phyloP scores from a whole-genome alignment of 2,113 vertebrate genomes.

The Tachysurus fulvidraco region DNA sequence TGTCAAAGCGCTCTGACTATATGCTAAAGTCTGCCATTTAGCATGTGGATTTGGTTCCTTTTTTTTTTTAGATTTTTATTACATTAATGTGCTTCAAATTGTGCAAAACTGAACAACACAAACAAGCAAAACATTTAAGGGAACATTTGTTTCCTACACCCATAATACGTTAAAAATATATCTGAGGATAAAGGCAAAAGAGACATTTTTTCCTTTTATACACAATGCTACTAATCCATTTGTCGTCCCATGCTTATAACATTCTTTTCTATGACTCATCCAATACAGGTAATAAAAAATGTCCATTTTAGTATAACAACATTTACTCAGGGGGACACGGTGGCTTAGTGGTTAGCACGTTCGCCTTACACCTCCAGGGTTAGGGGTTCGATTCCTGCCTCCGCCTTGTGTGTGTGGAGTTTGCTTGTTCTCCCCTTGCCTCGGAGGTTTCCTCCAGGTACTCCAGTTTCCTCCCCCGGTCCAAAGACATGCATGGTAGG shows the following conservation, averaged over 20 bases:
- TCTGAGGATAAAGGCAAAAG: not conserved
- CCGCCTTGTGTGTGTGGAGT: too few species aligned
- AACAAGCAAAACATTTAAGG: not conserved
- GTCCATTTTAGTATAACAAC: not conserved
- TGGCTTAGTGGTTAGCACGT: too few species aligned
- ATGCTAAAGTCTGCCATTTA: conserved; percentile 30
- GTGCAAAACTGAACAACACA: not conserved
- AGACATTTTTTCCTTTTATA: not conserved
- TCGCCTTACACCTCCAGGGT: too few species aligned
- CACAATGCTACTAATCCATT: not conserved
- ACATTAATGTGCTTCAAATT: not conserved
- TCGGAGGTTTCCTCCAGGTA: too few species aligned
- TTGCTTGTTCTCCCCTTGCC: too few species aligned
- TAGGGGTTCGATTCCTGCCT: too few species aligned
- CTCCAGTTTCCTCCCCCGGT: too few species aligned
- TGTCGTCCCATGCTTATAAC: not conserved
- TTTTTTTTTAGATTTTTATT: not conserved
- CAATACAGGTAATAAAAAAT: too few species aligned
- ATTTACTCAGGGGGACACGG: too few species aligned
- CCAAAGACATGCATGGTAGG: too few species aligned
- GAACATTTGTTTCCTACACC: too few species aligned
- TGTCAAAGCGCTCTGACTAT: conserved; percentile 22
- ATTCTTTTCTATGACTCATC: too few species aligned
- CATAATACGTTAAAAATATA: not conserved
- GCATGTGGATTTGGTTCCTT: conserved; percentile 6